A percentile compares a stretch with the other conserved stretches of the same genome.
phyloP scores from a whole-genome alignment of 2,797 vertebrate genomes.

The Lepidocolaptes lacrymiger region DNA sequence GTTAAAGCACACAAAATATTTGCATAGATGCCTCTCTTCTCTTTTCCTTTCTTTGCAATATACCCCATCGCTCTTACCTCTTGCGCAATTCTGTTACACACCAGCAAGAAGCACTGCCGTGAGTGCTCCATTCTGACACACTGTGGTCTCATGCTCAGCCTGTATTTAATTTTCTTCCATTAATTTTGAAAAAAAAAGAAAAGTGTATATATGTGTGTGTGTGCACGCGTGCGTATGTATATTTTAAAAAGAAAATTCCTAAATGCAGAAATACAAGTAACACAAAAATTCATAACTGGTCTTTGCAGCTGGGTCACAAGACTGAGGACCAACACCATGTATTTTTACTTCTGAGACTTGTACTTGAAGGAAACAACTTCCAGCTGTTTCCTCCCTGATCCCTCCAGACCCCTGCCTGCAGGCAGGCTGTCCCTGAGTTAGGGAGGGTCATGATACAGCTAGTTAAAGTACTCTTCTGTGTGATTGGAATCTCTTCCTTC shows the following conservation, averaged over 20 bases:
- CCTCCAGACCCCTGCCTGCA: neutral
- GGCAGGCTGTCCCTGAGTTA: neutral
- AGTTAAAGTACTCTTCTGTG: neutral
- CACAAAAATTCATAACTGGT: neutral
- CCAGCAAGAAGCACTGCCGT: neutral
- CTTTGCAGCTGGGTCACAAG: neutral
- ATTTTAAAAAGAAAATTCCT: neutral
- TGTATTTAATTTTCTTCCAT: neutral
- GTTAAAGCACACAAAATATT: neutral
- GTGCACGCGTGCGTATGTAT: too few relatives aligned
- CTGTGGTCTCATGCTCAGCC: neutral
- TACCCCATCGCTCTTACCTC: accelerated
- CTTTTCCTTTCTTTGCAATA: neutral
- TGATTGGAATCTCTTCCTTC: neutral
- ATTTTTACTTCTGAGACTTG: neutral
- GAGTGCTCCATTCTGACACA: neutral
- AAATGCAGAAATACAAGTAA: neutral
- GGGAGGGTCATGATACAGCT: neutral
- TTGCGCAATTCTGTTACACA: neutral
- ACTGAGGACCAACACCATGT: neutral
- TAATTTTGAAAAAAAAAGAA: neutral
- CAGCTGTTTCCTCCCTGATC: neutral
- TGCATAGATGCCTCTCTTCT: neutral
- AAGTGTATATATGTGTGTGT: accelerated
- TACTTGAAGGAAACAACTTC: neutral